Percentiles rank a stretch among this genome's conserved stretches.
Evolutionary conservation across 2,888 invertebrate genomes (phyloP).

Genomic region (Pterostichus madidus): DNA sequence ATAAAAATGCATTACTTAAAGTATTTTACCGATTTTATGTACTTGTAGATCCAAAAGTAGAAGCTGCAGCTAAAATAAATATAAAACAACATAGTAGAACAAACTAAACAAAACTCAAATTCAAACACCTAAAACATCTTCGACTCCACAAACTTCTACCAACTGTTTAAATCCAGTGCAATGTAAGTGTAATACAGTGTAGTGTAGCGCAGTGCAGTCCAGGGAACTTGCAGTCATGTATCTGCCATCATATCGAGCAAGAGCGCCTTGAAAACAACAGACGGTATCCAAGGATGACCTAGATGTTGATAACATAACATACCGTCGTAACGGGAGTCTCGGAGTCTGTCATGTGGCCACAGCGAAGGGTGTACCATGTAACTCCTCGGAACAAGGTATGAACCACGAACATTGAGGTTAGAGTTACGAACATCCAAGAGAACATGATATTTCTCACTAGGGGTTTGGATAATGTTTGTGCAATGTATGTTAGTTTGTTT

Average conservation of each 20-base stretch:
- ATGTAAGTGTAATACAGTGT: constrained; percentile 27
- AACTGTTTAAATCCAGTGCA: background rate
- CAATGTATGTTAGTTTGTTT: no score
- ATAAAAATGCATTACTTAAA: no score
- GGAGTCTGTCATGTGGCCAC: constrained; percentile 68
- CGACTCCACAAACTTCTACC: background rate
- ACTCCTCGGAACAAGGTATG: constrained; percentile 38
- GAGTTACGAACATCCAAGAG: no score
- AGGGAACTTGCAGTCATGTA: constrained; percentile 20
- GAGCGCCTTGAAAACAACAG: constrained; percentile 34
- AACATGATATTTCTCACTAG: no score
- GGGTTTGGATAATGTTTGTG: no score
- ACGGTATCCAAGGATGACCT: constrained; percentile 41
- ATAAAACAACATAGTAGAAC: background rate
- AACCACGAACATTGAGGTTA: no score
- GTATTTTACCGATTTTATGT: background rate
- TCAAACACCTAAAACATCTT: background rate
- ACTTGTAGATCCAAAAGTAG: background rate
- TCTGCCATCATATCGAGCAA: constrained; percentile 1
- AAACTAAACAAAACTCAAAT: constrained; percentile 5
- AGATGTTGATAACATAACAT: background rate
- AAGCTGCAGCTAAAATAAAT: background rate
- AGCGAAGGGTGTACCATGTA: constrained; percentile 67
- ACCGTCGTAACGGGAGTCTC: constrained; percentile 11
- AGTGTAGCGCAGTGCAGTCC: constrained; percentile 17